phyloP scores from a whole-genome alignment of 2,888 invertebrate species.

The Hyposoter didymator region DNA sequence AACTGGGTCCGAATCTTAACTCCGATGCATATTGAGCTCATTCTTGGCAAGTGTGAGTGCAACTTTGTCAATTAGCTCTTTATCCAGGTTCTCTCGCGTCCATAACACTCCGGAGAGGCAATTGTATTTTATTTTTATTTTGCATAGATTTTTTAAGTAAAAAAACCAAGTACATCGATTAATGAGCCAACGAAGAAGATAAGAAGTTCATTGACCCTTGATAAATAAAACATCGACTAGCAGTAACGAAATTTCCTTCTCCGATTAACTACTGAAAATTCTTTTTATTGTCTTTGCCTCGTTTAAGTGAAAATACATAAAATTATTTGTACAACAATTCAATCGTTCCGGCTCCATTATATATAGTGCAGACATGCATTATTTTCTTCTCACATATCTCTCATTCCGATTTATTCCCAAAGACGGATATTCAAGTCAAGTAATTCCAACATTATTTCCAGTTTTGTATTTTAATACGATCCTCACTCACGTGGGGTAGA shows the following conservation, averaged over 20 bases:
- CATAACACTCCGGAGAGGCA: not conserved
- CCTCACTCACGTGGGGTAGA: not conserved
- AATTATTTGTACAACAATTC: not conserved
- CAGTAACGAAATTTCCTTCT: not conserved
- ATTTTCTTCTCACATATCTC: not conserved
- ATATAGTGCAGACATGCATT: not conserved
- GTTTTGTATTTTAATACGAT: conserved; percentile 1
- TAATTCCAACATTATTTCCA: not conserved
- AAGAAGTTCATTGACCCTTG: not conserved
- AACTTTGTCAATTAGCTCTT: conserved; percentile 42
- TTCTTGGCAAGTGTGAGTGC: conserved; percentile 1
- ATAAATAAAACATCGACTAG: not conserved
- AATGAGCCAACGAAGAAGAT: not conserved
- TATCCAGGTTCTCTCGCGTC: not conserved
- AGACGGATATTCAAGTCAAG: not conserved
- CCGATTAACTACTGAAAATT: not conserved
- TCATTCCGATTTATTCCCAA: not conserved
- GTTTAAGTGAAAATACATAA: not conserved
- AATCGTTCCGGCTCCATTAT: not conserved
- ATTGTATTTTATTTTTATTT: not conserved
- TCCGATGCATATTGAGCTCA: conserved; percentile 30
- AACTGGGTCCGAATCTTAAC: conserved; percentile 9
- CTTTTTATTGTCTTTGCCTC: not conserved
- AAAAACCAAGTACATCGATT: not conserved
- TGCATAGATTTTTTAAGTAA: not conserved